A percentile compares a stretch with the other conserved stretches of the same genome.
Evolutionary conservation across 2,797 vertebrate species (phyloP).

Genomic region (Darevskia mixta): DNA sequence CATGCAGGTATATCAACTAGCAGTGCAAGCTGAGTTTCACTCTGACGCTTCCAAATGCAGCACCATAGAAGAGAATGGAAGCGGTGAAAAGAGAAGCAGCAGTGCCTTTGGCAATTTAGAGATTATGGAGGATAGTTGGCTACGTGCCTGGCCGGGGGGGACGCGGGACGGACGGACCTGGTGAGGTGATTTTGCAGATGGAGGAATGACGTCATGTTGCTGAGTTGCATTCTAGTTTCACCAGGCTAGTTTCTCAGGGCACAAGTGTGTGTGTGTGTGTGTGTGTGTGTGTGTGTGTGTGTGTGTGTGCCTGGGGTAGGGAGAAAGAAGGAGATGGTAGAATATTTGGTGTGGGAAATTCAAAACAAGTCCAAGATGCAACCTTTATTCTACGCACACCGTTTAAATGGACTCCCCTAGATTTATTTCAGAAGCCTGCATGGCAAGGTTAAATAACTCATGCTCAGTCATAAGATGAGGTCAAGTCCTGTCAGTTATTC

Average conservation of each 20-base stretch:
- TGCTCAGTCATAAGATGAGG: background rate
- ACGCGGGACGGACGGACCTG: background rate
- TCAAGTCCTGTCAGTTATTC: background rate
- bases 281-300: background rate
- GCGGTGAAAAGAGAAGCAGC: no score
- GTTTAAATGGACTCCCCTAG: background rate
- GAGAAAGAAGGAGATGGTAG: no score
- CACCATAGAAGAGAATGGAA: no score
- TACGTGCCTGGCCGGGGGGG: background rate
- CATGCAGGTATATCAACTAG: no score
- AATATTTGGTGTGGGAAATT: background rate
- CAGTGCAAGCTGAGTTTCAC: no score
- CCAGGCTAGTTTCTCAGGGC: background rate
- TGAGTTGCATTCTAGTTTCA: background rate
- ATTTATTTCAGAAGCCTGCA: background rate
- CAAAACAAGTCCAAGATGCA: background rate
- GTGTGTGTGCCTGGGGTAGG: background rate
- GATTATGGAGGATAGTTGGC: background rate
- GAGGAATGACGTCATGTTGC: background rate
- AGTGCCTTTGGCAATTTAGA: background rate
- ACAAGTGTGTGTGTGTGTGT: background rate
- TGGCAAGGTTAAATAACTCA: constrained; percentile 6
- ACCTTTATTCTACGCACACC: background rate
- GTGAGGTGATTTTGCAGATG: no score
- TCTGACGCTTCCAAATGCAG: no score